These are phyloP conservation scores for Vespertilio murinus DNA, from an alignment of 2,797 vertebrate genomes.

Conservation along the genomic window DNA sequence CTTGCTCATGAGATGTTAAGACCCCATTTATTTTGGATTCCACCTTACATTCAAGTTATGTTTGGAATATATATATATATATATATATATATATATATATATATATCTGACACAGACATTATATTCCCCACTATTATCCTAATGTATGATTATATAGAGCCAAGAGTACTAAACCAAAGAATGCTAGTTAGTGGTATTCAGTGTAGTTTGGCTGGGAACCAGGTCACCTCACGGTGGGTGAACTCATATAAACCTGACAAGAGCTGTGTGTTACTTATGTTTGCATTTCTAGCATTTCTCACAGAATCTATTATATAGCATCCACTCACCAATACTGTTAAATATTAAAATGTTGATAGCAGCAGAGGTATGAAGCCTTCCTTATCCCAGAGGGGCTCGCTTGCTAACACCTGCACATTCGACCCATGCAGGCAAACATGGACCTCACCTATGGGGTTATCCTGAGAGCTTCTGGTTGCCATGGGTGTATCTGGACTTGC, in stretches of 20 bases:
- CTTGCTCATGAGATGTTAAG: neutral
- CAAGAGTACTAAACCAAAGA: neutral
- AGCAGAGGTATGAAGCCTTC: neutral
- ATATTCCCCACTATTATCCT: neutral
- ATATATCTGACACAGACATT: neutral
- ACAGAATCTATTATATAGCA: neutral
- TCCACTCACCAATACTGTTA: neutral
- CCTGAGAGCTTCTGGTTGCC: slow-evolving; percentile 31
- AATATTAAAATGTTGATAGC: neutral
- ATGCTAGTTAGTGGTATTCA: neutral
- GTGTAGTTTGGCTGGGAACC: neutral
- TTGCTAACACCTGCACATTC: neutral
- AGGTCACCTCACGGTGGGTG: neutral
- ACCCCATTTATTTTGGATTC: neutral
- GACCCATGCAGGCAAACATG: neutral
- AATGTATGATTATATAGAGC: neutral
- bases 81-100: neutral
- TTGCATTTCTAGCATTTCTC: neutral
- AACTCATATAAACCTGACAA: neutral
- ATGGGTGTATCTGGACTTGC: neutral
- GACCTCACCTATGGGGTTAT: slow-evolving; percentile 17
- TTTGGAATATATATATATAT: neutral
- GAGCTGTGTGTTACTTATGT: neutral
- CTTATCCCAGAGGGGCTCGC: neutral
- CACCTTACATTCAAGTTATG: neutral